Percentiles rank a stretch among this genome's conserved stretches.
Conservation (phyloP, 1,140 invertebrate species). For the Megathymus violae region DNA sequence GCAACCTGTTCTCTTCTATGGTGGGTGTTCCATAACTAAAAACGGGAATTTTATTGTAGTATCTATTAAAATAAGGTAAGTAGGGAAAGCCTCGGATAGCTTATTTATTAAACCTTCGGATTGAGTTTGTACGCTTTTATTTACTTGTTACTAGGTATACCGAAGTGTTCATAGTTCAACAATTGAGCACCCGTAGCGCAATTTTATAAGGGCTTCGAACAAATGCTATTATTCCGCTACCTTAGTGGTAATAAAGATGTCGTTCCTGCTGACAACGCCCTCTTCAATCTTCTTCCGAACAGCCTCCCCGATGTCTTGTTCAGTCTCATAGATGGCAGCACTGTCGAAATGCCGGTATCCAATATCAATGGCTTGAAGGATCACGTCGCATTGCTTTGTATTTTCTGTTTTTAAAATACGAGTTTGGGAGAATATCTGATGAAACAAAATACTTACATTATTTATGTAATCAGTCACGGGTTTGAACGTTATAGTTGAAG, state of each 20-base stretch:
- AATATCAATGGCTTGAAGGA: slow-evolving; percentile 86
- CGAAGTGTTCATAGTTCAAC: too few relatives aligned
- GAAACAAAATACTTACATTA: too few relatives aligned
- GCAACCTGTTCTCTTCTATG: slow-evolving; percentile 87
- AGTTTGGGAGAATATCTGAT: slow-evolving; percentile 43
- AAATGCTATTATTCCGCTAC: slow-evolving; percentile 72
- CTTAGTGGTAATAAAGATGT: slow-evolving; percentile 88
- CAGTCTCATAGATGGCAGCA: slow-evolving; percentile 89
- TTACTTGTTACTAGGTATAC: too few relatives aligned
- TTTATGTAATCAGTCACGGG: too few relatives aligned
- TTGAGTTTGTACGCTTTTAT: too few relatives aligned
- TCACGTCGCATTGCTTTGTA: slow-evolving; percentile 84
- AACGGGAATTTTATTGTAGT: slow-evolving; percentile 5
- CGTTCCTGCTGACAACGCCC: slow-evolving; percentile 87
- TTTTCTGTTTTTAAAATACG: slow-evolving; percentile 46
- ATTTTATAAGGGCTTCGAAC: too few relatives aligned
- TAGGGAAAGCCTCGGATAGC: too few relatives aligned
- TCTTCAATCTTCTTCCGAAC: slow-evolving; percentile 88
- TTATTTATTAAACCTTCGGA: too few relatives aligned
- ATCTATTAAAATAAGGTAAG: too few relatives aligned
- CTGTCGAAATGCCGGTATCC: slow-evolving; percentile 90
- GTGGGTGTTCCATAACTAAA: slow-evolving; percentile 90
- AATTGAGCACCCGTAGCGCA: too few relatives aligned
- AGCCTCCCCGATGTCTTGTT: slow-evolving; percentile 92
- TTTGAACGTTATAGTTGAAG: too few relatives aligned